Base-by-base conservation (phyloP, 2,113 vertebrate species). In the Ictalurus furcatus region DNA sequence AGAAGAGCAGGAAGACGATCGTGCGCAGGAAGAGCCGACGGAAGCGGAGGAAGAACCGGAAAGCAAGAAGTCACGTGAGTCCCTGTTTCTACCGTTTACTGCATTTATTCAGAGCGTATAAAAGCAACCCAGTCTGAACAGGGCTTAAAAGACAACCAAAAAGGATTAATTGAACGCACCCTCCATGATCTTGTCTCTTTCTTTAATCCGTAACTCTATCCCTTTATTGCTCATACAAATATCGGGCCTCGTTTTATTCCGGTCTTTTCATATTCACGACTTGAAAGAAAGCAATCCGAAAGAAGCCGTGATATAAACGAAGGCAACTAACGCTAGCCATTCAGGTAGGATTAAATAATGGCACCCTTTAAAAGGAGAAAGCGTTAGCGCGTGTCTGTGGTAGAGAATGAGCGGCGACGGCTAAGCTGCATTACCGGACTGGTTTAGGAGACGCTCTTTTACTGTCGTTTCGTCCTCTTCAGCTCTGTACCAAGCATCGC, bases 21-120 rank as follows among this genome's bases (percentile, higher is more conserved):
- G 92, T 37, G 91, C 0, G 56, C 93, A 95, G 89, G 95, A 95
- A 21, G 89, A 1, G 67, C 94, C 94, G 90, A 90, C 91, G 88
- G 93, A 95, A 13, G 67, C 84, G 0, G 94, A 93, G 23, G 96
- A 95, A 82, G 40, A n/a, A 1, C 59, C 91, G 44, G 94, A 96
- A 91, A 91, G 79, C 78, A 93, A 69, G 23, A 95, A 92, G 71
- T 84, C 93, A 84, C 91, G 97, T 98, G 92, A 94, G 96, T 92
- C 6, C 2, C 7, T 19, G 12, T n/a, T 48, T 79, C 21, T 4
- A 44, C 17, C 12, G 21, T 78, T 48, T 78, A 48, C 9, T 25
- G 48, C 7, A 48, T 48, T 52, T n/a, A 4, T 13, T 78, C 25
- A 0, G 7, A 23, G 19, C 21, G 44, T 23, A 19, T 40, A 21